Conservation (phyloP, 2,888 invertebrate species). For the Xanthorhoe spadicearia region DNA sequence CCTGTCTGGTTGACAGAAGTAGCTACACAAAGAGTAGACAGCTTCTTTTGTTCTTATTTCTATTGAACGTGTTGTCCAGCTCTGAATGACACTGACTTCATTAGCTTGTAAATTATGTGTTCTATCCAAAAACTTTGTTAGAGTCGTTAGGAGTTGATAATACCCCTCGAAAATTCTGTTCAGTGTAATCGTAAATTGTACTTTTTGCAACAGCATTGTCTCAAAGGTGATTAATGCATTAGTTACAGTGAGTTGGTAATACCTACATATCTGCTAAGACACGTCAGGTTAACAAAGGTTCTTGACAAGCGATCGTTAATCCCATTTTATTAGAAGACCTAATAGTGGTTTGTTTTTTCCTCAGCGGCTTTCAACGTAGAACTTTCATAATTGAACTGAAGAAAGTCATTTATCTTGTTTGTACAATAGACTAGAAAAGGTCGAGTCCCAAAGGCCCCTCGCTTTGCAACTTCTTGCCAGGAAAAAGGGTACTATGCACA, state of each 20-base stretch:
- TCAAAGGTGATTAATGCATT: conserved; percentile 18
- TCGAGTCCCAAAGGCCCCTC: conserved; percentile 16
- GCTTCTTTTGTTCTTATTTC: conserved; percentile 12
- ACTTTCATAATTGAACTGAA: conserved; percentile 5
- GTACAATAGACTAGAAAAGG: conserved; percentile 12
- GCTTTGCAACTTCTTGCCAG: conserved; percentile 11
- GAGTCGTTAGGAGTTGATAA: too few species aligned
- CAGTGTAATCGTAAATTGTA: not conserved
- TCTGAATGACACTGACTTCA: not conserved
- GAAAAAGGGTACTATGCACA: conserved; percentile 14
- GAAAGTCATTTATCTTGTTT: conserved; percentile 13
- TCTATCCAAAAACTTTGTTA: too few species aligned
- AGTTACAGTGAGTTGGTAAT: conserved; percentile 2
- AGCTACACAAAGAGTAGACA: conserved; percentile 1
- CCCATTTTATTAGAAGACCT: conserved; percentile 4
- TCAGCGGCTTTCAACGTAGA: not conserved
- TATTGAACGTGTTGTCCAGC: conserved; percentile 3
- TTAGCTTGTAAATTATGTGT: too few species aligned
- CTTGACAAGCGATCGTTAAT: not conserved
- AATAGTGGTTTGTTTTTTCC: not conserved
- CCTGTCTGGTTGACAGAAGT: conserved; percentile 12
- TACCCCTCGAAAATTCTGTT: conserved; percentile 10
- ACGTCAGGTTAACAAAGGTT: conserved; percentile 8
- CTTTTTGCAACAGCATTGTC: conserved; percentile 10
- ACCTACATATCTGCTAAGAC: not conserved